Evolutionary conservation across 2,888 invertebrate species (phyloP).

Genomic region (Pseudanteris insignis): DNA sequence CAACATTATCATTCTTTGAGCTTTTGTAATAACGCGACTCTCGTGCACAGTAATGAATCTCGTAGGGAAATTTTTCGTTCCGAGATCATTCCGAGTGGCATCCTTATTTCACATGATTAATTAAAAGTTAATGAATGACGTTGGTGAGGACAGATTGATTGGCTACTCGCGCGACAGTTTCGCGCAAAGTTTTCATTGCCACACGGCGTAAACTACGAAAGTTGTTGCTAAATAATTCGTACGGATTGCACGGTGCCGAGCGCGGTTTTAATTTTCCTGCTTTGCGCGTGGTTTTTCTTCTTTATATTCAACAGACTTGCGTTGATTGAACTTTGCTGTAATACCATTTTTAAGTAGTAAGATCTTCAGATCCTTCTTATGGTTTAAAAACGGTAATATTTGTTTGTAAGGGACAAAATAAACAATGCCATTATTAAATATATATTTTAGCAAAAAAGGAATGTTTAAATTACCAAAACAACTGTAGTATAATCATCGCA

Average conservation of each 20-base stretch:
- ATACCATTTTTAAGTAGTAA: no score
- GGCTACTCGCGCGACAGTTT: slow-evolving; percentile 12
- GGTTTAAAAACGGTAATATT: no score
- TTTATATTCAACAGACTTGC: no score
- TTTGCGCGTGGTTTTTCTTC: no score
- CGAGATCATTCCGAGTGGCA: slow-evolving; percentile 12
- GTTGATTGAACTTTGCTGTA: no score
- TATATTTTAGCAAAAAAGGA: no score
- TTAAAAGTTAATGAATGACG: slow-evolving; percentile 40
- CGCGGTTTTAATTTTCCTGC: slow-evolving; percentile 7
- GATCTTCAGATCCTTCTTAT: no score
- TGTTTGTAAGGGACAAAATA: no score
- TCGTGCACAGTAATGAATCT: slow-evolving; percentile 33
- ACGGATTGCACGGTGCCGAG: slow-evolving; percentile 10
- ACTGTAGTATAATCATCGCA: no score
- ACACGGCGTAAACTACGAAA: slow-evolving; percentile 28
- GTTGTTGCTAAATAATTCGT: slow-evolving; percentile 26
- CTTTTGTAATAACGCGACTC: slow-evolving; percentile 31
- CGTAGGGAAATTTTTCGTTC: slow-evolving; percentile 32
- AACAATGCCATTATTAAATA: no score
- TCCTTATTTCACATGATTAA: slow-evolving; percentile 33
- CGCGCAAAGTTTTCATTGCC: slow-evolving; percentile 20
- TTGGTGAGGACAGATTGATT: slow-evolving; percentile 26
- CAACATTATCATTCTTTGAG: slow-evolving; percentile 35
- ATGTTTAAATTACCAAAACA: no score